Conservation (phyloP, 2,797 vertebrate genomes). For the Brotula barbata region DNA sequence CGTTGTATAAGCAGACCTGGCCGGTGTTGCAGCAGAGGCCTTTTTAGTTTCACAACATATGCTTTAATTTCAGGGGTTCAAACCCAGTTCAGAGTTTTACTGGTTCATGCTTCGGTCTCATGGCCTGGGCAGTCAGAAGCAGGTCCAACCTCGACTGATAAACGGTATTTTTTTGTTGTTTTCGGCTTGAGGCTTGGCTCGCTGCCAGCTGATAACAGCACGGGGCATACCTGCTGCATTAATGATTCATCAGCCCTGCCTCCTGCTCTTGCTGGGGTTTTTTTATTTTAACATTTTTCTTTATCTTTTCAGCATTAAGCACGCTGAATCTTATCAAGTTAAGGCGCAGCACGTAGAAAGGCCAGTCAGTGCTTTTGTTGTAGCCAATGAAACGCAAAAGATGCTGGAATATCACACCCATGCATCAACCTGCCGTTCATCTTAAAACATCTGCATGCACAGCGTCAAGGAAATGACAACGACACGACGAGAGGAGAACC, state of each 20-base stretch:
- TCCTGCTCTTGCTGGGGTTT: slow-evolving; percentile 48
- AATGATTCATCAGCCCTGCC: slow-evolving; percentile 81
- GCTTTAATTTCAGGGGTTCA: slow-evolving; percentile 28
- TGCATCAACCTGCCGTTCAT: background rate
- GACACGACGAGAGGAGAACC: no score
- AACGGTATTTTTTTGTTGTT: slow-evolving; percentile 54
- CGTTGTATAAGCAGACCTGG: no score
- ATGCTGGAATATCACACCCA: background rate
- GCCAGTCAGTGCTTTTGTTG: background rate
- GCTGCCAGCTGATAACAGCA: slow-evolving; percentile 77
- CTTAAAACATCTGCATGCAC: background rate
- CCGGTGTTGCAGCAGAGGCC: background rate
- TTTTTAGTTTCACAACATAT: slow-evolving; percentile 25
- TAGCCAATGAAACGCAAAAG: background rate
- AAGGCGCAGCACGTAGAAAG: slow-evolving; percentile 11
- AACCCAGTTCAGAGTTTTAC: slow-evolving; percentile 28
- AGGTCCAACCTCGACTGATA: slow-evolving; percentile 70
- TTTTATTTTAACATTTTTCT: slow-evolving; percentile 60
- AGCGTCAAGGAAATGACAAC: background rate
- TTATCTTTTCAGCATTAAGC: slow-evolving; percentile 38
- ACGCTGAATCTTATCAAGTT: slow-evolving; percentile 40
- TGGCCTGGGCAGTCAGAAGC: slow-evolving; percentile 50
- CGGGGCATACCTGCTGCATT: slow-evolving; percentile 81
- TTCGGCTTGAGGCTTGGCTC: slow-evolving; percentile 64
- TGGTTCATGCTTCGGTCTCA: slow-evolving; percentile 51